Evolutionary conservation across 2,888 invertebrate genomes (phyloP).

Genomic region (Lycocerus yunnanus): DNA sequence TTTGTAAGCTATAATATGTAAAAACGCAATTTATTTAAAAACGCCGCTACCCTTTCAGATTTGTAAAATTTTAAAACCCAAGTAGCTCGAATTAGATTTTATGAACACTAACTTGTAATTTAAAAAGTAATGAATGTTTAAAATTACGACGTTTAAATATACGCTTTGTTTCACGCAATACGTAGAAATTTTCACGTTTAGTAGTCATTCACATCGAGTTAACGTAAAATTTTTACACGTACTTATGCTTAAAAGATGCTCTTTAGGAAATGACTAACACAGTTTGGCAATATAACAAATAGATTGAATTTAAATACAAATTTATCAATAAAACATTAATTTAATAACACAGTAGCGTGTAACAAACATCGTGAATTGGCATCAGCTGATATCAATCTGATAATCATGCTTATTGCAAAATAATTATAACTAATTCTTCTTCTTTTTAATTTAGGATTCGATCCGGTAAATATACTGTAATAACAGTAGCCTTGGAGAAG

Average conservation of each 20-base stretch:
- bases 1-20: background rate
- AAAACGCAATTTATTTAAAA: background rate
- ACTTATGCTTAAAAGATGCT: no score
- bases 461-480: no score
- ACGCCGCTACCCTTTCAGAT: background rate
- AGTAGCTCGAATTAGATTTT: background rate
- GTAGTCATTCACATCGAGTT: no score
- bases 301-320: background rate
- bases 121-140: background rate
- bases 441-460: no score
- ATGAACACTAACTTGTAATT: background rate
- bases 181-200: no score
- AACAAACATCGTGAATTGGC: background rate
- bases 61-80: background rate
- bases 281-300: no score
- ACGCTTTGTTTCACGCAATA: background rate
- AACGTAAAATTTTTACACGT: no score
- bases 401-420: background rate
- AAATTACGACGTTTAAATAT: background rate
- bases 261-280: no score
- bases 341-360: background rate
- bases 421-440: no score
- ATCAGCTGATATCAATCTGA: no score
- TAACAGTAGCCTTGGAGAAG: no score
- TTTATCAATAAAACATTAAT: background rate